These are phyloP conservation scores for Cichladusa arquata DNA, from an alignment of 2,113 vertebrate genomes.

Conservation along the genomic window DNA sequence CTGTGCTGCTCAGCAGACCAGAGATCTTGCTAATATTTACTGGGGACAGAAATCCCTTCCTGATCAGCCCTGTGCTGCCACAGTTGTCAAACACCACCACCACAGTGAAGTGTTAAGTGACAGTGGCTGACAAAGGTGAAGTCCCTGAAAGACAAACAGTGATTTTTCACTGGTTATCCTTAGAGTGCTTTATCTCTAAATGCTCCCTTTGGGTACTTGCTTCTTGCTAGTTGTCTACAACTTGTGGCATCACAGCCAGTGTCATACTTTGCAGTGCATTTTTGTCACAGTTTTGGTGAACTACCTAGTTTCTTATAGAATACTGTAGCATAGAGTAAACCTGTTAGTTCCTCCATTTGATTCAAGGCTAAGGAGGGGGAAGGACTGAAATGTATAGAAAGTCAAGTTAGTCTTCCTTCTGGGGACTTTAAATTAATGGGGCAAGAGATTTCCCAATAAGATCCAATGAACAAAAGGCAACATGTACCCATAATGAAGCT, in stretches of 20 bases:
- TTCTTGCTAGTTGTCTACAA: background rate
- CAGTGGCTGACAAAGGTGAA: background rate
- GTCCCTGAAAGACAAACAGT: background rate
- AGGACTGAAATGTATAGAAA: background rate
- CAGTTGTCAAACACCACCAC: background rate
- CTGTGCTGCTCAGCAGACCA: background rate
- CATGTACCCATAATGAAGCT: background rate
- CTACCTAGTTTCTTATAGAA: background rate
- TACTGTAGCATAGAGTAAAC: background rate
- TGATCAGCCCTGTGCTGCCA: background rate
- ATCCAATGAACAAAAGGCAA: background rate
- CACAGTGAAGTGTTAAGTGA: background rate
- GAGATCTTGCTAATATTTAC: background rate
- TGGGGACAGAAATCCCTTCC: background rate
- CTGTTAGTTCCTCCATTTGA: fast-evolving
- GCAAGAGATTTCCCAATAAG: background rate
- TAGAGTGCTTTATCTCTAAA: background rate
- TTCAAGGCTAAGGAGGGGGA: background rate
- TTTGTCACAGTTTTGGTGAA: background rate
- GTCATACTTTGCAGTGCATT: background rate
- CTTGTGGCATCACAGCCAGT: background rate
- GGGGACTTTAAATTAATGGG: background rate
- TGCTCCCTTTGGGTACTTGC: background rate
- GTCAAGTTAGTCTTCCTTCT: background rate
- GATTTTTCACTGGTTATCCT: background rate